These are phyloP conservation scores for Macquaria ambigua DNA, from an alignment of 2,113 vertebrate species.

Conservation along the genomic window DNA sequence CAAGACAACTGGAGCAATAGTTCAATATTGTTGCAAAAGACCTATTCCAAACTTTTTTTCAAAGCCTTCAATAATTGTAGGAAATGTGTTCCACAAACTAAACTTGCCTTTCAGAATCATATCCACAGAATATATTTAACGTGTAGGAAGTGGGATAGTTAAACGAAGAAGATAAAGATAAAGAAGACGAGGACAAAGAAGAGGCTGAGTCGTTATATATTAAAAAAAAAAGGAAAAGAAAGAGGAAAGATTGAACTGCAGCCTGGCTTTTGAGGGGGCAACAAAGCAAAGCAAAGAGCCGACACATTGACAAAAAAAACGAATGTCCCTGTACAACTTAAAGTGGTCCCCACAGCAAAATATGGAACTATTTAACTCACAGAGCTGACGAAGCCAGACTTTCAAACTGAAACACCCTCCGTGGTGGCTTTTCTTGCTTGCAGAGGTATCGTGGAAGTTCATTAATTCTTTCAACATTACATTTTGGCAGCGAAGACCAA, in stretches of 20 bases:
- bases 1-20: conserved; percentile 2
- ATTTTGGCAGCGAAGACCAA: conserved; percentile 14
- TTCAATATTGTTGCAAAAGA: neutral
- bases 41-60: neutral
- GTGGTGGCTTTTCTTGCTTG: no score
- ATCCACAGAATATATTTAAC: neutral
- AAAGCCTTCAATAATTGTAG: neutral
- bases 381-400: no score
- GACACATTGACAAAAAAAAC: no score
- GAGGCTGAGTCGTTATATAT: neutral
- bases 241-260: no score
- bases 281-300: no score
- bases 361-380: no score
- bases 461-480: neutral
- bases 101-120: neutral
- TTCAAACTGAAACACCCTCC: no score
- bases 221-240: neutral
- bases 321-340: no score
- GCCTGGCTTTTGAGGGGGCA: no score
- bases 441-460: neutral
- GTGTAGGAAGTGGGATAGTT: neutral
- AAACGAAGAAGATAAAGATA: neutral
- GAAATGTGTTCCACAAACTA: neutral
- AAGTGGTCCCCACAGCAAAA: no score
- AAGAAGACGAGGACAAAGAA: neutral